A percentile compares a stretch with the other conserved stretches of the same genome.
phyloP scores from a whole-genome alignment of 53 echinoderm and acorn worm species.

The Holothuria scabra region DNA sequence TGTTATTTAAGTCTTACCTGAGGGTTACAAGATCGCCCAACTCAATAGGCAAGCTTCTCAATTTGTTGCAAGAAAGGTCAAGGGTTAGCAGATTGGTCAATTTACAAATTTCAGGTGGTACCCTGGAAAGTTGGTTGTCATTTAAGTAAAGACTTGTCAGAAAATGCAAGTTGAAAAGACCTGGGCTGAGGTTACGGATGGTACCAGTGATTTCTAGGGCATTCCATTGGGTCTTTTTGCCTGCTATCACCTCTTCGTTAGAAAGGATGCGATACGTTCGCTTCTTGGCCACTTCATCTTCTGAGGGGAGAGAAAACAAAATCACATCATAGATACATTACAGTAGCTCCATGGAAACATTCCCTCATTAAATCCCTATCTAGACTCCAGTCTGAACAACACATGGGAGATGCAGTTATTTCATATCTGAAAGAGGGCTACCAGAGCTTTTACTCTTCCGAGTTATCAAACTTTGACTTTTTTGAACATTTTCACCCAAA shows the following conservation, averaged over 20 bases:
- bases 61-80: constrained; percentile 95
- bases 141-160: constrained; percentile 93
- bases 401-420: too few species aligned
- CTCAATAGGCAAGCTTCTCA: constrained; percentile 91
- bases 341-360: too few species aligned
- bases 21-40: constrained; percentile 89
- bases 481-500: too few species aligned
- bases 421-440: too few species aligned
- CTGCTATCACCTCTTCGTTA: constrained; percentile 91
- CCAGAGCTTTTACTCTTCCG: too few species aligned
- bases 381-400: too few species aligned
- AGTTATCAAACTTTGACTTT: too few species aligned
- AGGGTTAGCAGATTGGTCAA: constrained; percentile 77
- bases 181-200: constrained; percentile 96
- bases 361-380: too few species aligned
- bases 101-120: constrained; percentile 94
- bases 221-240: constrained; percentile 96
- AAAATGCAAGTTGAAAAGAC: constrained; percentile 84
- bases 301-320: background rate
- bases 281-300: constrained; percentile 52
- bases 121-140: constrained; percentile 94
- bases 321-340: too few species aligned
- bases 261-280: constrained; percentile 91
- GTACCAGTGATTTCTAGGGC: constrained; percentile 96
- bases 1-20: constrained; percentile 62